These are phyloP conservation scores for Hylomyscus alleni DNA, from an alignment of 2,797 vertebrate genomes.

Conservation along the genomic window DNA sequence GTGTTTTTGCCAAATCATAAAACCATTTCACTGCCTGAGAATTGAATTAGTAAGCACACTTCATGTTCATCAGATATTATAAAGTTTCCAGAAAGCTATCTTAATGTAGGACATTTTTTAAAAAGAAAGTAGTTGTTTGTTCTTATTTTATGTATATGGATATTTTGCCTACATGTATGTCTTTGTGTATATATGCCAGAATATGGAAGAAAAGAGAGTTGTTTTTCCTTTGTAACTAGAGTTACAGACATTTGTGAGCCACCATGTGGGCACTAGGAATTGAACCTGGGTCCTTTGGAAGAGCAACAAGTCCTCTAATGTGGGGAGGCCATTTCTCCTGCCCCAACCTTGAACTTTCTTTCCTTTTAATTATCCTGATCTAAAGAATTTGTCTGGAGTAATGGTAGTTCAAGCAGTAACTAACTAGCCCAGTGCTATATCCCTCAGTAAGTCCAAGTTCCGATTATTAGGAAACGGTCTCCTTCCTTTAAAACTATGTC, in stretches of 20 bases:
- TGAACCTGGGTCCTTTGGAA: no score
- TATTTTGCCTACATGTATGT: not conserved
- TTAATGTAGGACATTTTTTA: not conserved
- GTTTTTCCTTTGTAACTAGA: not conserved
- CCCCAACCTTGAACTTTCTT: not conserved
- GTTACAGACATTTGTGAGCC: not conserved
- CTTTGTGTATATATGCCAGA: not conserved
- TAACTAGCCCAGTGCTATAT: not conserved
- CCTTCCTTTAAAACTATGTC: not conserved
- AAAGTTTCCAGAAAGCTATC: not conserved
- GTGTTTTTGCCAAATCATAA: slow-evolving; percentile 32
- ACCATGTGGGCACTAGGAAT: not conserved
- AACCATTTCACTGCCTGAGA: not conserved
- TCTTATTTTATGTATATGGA: not conserved
- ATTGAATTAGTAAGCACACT: not conserved
- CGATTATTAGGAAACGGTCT: not conserved
- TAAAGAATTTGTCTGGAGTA: not conserved
- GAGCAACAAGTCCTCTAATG: not conserved
- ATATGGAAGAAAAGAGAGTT: not conserved
- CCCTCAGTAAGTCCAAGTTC: not conserved
- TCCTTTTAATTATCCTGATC: not conserved
- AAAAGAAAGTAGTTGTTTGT: not conserved
- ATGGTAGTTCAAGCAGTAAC: not conserved
- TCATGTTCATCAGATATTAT: not conserved
- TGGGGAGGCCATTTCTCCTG: not conserved